phyloP scores from a whole-genome alignment of 2,797 vertebrate genomes.

The Thaleichthys pacificus region DNA sequence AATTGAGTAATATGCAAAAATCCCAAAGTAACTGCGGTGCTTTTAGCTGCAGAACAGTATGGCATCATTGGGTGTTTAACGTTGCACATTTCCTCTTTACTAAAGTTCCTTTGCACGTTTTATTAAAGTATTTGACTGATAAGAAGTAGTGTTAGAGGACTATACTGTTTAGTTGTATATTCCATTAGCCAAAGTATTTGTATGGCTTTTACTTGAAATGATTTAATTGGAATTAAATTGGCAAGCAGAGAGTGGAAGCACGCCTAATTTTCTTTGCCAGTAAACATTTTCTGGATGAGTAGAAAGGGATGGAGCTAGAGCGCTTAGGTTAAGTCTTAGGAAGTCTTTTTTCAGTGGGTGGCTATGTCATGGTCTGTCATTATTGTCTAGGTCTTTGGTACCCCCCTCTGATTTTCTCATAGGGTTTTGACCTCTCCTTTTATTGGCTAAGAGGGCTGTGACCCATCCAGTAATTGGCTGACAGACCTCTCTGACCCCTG shows the following conservation, averaged over 20 bases:
- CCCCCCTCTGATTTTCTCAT: slow-evolving; percentile 9
- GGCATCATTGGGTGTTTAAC: no score
- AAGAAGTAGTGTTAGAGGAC: no score
- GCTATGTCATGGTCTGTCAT: slow-evolving; percentile 6
- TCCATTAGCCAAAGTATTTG: no score
- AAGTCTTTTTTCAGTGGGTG: neutral
- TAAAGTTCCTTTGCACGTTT: neutral
- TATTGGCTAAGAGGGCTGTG: slow-evolving; percentile 10
- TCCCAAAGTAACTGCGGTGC: no score
- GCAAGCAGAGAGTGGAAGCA: no score
- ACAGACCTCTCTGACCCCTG: neutral
- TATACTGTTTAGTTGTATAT: no score
- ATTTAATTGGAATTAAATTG: no score
- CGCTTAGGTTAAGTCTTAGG: neutral
- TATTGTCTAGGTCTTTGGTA: neutral
- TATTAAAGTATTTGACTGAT: no score
- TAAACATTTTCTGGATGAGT: neutral
- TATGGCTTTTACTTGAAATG: no score
- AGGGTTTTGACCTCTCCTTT: slow-evolving; percentile 8
- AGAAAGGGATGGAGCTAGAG: neutral
- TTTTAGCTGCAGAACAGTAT: no score
- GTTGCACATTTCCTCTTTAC: neutral
- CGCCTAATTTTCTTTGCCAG: no score
- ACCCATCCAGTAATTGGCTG: slow-evolving; percentile 6
- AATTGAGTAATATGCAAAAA: no score